Conservation (phyloP, 2,113 vertebrate species). For the Pardalotus punctatus region DNA sequence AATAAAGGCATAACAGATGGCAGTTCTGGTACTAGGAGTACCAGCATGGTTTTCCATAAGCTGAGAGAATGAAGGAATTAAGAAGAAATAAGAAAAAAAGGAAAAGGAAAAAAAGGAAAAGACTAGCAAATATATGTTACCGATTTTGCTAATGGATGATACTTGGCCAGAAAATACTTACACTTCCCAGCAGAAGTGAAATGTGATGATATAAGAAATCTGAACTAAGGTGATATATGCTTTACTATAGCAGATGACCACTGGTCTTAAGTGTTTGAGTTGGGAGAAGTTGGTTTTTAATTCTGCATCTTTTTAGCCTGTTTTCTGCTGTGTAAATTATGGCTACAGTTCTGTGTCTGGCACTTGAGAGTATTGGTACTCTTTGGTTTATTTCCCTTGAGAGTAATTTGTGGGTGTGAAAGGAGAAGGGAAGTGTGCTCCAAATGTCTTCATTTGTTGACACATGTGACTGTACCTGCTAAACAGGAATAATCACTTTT, state of each 20-base stretch:
- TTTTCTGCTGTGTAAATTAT: not conserved
- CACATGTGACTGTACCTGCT: not conserved
- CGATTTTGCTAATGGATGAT: not conserved
- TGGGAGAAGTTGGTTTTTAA: not conserved
- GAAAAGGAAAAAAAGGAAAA: not conserved
- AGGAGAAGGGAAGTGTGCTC: not conserved
- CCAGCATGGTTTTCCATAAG: not conserved
- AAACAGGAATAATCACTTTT: not conserved
- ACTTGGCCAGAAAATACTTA: not conserved
- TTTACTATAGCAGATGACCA: not conserved
- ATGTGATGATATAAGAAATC: not conserved
- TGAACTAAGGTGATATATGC: not conserved
- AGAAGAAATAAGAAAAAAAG: not conserved
- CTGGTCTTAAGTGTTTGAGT: not conserved
- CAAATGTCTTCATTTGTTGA: not conserved
- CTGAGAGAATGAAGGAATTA: not conserved
- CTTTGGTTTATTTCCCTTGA: not conserved
- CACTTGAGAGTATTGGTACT: not conserved
- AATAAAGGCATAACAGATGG: constrained; percentile 59
- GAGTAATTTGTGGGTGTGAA: not conserved
- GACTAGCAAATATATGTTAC: not conserved
- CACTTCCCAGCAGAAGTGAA: not conserved
- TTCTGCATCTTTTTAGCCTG: not conserved
- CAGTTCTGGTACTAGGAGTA: constrained; percentile 50
- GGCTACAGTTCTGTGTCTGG: not conserved